These are phyloP conservation scores for Phytoseiulus persimilis DNA, from an alignment of 2,888 invertebrate species.

Conservation along the genomic window DNA sequence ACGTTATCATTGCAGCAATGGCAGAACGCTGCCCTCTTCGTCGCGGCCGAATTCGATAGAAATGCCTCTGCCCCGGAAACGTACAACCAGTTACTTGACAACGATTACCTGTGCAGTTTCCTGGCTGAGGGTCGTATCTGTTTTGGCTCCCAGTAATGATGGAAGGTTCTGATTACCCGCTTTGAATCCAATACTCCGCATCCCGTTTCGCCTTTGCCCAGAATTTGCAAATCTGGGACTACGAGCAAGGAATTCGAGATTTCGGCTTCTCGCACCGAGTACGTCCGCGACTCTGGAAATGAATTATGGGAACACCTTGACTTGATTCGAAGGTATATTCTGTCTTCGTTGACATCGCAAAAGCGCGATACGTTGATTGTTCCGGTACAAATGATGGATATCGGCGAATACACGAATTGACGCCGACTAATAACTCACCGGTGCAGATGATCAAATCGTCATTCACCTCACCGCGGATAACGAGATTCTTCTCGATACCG, in stretches of 20 bases:
- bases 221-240: neutral
- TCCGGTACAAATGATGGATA: too few species aligned
- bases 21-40: too few species aligned
- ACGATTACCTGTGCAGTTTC: slow-evolving; percentile 33
- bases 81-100: too few species aligned
- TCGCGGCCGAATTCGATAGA: too few species aligned
- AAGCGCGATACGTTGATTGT: too few species aligned
- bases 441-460: slow-evolving; percentile 13
- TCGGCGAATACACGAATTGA: neutral
- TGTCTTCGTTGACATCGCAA: too few species aligned
- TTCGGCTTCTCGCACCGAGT: slow-evolving; percentile 21
- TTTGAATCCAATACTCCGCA: neutral
- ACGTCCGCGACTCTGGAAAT: neutral
- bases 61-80: too few species aligned
- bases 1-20: too few species aligned
- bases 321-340: neutral
- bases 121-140: neutral
- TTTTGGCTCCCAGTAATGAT: slow-evolving; percentile 23
- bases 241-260: slow-evolving; percentile 33
- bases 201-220: neutral
- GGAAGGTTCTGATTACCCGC: neutral
- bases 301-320: neutral
- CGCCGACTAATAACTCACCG: neutral
- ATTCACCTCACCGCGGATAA: neutral
- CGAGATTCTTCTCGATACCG: neutral